A percentile compares a stretch with the other conserved stretches of the same genome.
phyloP scores from a whole-genome alignment of 2,113 vertebrate species.

The Marmota monax region DNA sequence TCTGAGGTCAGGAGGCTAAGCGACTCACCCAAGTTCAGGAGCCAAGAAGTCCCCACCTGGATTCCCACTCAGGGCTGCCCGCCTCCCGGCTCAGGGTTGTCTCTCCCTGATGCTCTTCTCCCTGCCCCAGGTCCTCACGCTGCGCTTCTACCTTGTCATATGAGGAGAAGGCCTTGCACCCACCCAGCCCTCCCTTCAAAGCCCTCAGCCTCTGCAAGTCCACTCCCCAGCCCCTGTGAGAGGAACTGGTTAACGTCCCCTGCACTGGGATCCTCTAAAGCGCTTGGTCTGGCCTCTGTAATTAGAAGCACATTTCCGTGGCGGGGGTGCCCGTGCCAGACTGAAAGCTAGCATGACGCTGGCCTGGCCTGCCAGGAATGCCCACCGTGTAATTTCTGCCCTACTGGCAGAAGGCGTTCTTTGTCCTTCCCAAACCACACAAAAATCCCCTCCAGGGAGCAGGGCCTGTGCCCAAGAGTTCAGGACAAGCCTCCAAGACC shows the following conservation, averaged over 20 bases:
- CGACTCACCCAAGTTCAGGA: not conserved
- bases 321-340: constrained; percentile 88
- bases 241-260: not conserved
- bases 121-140: no score
- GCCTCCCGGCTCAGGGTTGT: not conserved
- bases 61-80: not conserved
- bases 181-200: not conserved
- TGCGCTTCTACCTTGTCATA: not conserved
- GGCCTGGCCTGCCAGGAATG: constrained; percentile 87
- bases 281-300: constrained; percentile 79
- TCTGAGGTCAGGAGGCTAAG: not conserved
- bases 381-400: constrained; percentile 88
- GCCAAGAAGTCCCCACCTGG: not conserved
- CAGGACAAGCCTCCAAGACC: constrained; percentile 77
- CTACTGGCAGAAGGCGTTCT: constrained; percentile 88
- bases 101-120: not conserved
- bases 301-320: constrained; percentile 92
- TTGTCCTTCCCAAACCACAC: constrained; percentile 88
- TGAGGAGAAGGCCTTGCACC: not conserved
- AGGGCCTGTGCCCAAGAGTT: constrained; percentile 82
- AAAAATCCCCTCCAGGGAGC: constrained; percentile 82
- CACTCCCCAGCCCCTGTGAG: not conserved
- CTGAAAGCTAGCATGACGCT: constrained; percentile 85
- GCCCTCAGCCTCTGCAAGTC: not conserved
- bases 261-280: not conserved